Evolutionary conservation across 30 jellyfish, hydroid and myxozoan genomes (phyloP), one percentile per base, ranked within the genome.

Genomic region (Hydractinia symbiolongicarpus): DNA sequence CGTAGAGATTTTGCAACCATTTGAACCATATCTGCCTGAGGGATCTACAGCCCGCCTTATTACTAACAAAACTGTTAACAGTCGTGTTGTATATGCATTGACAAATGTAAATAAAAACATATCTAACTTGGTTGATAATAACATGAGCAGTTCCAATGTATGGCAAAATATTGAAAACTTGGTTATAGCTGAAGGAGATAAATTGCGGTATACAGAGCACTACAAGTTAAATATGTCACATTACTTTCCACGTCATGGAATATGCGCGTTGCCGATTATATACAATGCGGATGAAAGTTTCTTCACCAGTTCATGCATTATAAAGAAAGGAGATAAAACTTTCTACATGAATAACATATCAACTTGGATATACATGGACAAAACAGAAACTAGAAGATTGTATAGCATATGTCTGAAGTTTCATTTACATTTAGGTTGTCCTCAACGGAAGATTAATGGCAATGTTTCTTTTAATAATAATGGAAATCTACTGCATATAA

Each of bases 191-290:
- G 19, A 44, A 13, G 40, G 17, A 7, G 40, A 64, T 64, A n/a
- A 64, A 7, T 44, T 64, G 9, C 40, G 6, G 9, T 13, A n/a
- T n/a, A 64, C 74, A 64, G 74, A 7, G 4, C 74, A 2, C 1
- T 64, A 64, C 40, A 64, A 64, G 17, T 64, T 64, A 7, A 51
- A 64, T 13, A n/a, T 64, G 40, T n/a, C 74, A n/a, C 74, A 51
- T 64, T 51, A 64, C 17, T 64, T 64, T 51, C 19, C 9, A 44
- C 19, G 40, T 2, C 4, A 51, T 64, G 40, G 40, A 0, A n/a
- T 64, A 64, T 64, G 74, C 40, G 74, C 74, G 40, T 4, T 44
- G 7, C 74, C 74, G 40, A 64, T n/a, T 64, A 64, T 7, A n/a
- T 6, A n/a, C 74, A 13, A 8, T 13, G 17, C 52, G 1, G 8